Percentiles rank a stretch among this genome's conserved stretches.
phyloP scores from a whole-genome alignment of 2,113 vertebrate species.

The Rhegmatorhina hoffmannsi region DNA sequence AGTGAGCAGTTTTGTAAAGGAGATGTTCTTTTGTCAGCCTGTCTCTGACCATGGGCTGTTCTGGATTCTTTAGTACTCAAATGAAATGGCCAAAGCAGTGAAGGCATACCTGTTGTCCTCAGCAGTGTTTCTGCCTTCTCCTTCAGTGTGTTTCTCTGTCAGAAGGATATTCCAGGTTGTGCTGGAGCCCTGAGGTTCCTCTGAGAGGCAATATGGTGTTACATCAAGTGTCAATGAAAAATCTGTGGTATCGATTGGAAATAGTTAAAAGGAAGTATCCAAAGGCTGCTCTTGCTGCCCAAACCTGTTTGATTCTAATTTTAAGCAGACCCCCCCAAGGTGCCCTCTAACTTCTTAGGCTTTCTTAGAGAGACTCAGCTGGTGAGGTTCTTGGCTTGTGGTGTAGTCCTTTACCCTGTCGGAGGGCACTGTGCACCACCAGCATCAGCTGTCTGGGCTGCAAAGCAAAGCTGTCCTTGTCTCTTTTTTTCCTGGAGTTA shows the following conservation, averaged over 20 bases:
- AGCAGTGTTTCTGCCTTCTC: neutral
- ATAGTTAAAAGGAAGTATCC: neutral
- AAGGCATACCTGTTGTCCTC: neutral
- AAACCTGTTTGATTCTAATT: neutral
- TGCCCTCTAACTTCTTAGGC: neutral
- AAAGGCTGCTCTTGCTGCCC: neutral
- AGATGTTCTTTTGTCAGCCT: slow-evolving; percentile 12
- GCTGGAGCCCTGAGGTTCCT: neutral
- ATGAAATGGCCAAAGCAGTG: neutral
- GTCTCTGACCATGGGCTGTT: neutral
- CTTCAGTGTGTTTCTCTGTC: neutral
- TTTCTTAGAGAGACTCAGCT: neutral
- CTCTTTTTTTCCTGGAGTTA: neutral
- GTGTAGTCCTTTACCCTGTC: neutral
- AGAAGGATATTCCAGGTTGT: neutral
- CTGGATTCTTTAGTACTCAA: neutral
- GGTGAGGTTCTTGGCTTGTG: neutral
- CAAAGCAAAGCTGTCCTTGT: neutral
- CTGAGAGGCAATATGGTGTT: neutral
- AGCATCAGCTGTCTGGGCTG: neutral
- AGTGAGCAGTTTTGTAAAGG: neutral
- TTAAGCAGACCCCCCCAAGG: neutral
- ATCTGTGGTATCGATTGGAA: neutral
- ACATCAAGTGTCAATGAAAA: neutral
- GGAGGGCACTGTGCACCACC: neutral